These are phyloP conservation scores for Vollenhovia emeryi DNA, from an alignment of 1,140 invertebrate genomes.

Conservation along the genomic window DNA sequence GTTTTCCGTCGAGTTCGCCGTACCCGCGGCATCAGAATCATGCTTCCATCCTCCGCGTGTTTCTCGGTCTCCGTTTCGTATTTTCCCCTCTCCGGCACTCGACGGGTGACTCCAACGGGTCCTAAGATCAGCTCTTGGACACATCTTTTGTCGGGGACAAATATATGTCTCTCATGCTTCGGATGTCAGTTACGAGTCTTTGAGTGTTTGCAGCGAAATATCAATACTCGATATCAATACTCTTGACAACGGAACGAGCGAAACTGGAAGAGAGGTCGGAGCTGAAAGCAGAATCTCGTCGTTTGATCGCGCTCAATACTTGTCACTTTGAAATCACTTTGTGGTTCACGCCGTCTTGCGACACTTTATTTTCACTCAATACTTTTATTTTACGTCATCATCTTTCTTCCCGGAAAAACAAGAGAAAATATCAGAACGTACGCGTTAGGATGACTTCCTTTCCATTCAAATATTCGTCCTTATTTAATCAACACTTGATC, in stretches of 20 bases:
- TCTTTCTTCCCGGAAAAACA: conserved; percentile 16
- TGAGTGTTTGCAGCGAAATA: conserved; percentile 21
- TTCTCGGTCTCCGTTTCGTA: background rate
- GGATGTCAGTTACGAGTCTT: conserved; percentile 17
- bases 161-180: conserved; percentile 4
- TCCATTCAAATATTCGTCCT: background rate
- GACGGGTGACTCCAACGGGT: background rate
- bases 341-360: background rate
- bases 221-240: conserved; percentile 41
- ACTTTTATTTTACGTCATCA: conserved; percentile 17
- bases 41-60: conserved; percentile 42
- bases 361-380: conserved; percentile 27
- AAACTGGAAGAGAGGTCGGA: background rate
- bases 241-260: conserved; percentile 1
- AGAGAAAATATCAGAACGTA: conserved; percentile 17
- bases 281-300: conserved; percentile 31
- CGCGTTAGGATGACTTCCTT: background rate
- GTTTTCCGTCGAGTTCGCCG: conserved; percentile 48
- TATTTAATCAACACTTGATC: background rate
- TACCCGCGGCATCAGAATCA: conserved; percentile 35
- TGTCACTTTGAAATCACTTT: conserved; percentile 35
- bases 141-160: conserved; percentile 4
- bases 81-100: background rate
- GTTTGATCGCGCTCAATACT: conserved; percentile 43
- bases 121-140: conserved; percentile 28